These are phyloP conservation scores for Sporophila hypoxantha DNA, from an alignment of 2,113 vertebrate species.

Conservation along the genomic window DNA sequence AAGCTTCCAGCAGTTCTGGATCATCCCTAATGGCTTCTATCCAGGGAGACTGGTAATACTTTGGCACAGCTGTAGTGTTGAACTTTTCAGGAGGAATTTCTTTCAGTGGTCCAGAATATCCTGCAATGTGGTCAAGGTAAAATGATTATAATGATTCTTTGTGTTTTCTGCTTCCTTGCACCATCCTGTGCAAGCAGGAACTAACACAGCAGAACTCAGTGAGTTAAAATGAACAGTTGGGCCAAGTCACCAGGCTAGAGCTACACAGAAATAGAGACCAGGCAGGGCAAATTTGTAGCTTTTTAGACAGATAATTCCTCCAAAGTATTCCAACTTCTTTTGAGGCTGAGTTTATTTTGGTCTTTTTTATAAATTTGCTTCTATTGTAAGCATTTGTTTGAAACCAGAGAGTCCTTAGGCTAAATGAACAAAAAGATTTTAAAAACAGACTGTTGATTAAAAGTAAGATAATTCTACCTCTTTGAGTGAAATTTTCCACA, in stretches of 20 bases:
- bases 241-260: not conserved
- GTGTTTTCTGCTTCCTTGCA: not conserved
- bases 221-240: not conserved
- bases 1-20: constrained; percentile 77
- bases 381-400: not conserved
- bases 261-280: not conserved
- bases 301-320: not conserved
- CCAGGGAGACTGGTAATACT: constrained; percentile 93
- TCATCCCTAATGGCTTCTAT: constrained; percentile 84
- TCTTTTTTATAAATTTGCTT: not conserved
- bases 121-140: constrained; percentile 53
- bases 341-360: not conserved
- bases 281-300: not conserved
- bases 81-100: constrained; percentile 90
- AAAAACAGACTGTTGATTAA: not conserved
- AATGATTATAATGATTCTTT: not conserved
- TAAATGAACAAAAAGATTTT: not conserved
- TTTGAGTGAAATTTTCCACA: not conserved
- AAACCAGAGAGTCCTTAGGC: not conserved
- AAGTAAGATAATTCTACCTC: not conserved
- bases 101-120: constrained; percentile 89
- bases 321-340: not conserved
- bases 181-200: not conserved
- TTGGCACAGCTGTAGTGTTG: constrained; percentile 88
- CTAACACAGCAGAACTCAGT: not conserved